A percentile compares a stretch with the other conserved stretches of the same genome.
phyloP scores from a whole-genome alignment of 1,140 invertebrate genomes.

The Drosophila sproati region DNA sequence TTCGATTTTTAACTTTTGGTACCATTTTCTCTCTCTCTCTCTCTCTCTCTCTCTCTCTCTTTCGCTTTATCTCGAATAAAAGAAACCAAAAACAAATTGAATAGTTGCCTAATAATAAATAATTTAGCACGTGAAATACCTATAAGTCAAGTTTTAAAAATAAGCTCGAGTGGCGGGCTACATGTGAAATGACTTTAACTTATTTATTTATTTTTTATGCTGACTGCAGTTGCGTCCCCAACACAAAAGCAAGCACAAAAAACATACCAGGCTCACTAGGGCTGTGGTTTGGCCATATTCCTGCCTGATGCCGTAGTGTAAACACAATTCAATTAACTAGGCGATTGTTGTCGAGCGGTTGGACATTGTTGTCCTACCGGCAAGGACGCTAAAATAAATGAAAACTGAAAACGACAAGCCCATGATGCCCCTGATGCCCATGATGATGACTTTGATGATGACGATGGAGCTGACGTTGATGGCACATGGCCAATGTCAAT shows the following conservation, averaged over 20 bases:
- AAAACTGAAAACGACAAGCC: constrained; percentile 70
- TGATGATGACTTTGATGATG: constrained; percentile 36
- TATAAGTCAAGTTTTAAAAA: constrained; percentile 28
- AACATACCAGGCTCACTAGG: neutral
- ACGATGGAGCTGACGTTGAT: constrained; percentile 6
- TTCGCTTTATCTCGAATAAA: neutral
- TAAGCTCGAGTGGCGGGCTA: constrained; percentile 18
- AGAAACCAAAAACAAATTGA: constrained; percentile 1
- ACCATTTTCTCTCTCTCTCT: neutral
- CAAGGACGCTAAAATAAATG: constrained; percentile 72
- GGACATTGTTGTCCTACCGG: constrained; percentile 65
- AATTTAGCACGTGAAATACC: constrained; percentile 25
- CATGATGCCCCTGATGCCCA: constrained; percentile 48
- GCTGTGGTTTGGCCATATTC: neutral
- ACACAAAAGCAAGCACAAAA: constrained; percentile 49
- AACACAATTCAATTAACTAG: constrained; percentile 81
- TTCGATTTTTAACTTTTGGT: constrained; percentile 17
- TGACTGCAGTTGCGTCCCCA: constrained; percentile 29
- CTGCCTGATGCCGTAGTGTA: constrained; percentile 62
- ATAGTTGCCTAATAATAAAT: constrained; percentile 31
- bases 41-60: neutral
- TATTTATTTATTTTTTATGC: neutral
- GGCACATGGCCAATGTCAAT: constrained; percentile 39
- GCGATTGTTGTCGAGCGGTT: constrained; percentile 63
- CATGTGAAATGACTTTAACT: constrained; percentile 19